phyloP scores from a whole-genome alignment of 2,113 vertebrate species.

The Eubucco bourcierii region DNA sequence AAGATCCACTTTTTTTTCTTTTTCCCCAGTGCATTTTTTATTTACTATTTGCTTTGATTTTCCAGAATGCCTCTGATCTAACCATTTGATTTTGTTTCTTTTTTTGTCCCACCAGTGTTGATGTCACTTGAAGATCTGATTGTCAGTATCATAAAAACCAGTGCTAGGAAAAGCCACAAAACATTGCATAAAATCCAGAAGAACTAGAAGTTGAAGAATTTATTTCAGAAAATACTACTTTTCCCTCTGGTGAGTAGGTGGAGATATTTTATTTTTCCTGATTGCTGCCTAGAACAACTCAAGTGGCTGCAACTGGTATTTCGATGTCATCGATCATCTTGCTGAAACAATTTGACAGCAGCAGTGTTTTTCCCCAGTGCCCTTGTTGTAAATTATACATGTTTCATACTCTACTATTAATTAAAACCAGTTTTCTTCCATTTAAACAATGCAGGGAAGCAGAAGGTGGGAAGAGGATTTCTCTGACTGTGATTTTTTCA shows the following conservation, averaged over 20 bases:
- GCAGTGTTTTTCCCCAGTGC: not conserved
- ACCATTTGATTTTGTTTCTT: not conserved
- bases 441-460: not conserved
- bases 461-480: not conserved
- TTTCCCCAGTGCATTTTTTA: not conserved
- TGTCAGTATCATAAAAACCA: not conserved
- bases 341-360: not conserved
- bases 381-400: not conserved
- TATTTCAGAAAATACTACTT: not conserved
- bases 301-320: not conserved
- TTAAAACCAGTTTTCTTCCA: not conserved
- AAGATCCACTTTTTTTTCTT: not conserved
- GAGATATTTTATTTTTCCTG: not conserved
- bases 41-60: constrained; percentile 19
- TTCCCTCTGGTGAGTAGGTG: constrained; percentile 17
- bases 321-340: not conserved
- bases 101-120: not conserved
- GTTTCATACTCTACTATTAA: not conserved
- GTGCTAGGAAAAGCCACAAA: constrained; percentile 20
- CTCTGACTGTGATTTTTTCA: not conserved
- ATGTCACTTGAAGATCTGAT: not conserved
- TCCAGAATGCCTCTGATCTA: not conserved
- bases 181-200: not conserved
- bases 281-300: not conserved
- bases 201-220: not conserved